These are phyloP conservation scores for Cyaniris semiargus DNA, from an alignment of 2,888 invertebrate species.

Conservation along the genomic window DNA sequence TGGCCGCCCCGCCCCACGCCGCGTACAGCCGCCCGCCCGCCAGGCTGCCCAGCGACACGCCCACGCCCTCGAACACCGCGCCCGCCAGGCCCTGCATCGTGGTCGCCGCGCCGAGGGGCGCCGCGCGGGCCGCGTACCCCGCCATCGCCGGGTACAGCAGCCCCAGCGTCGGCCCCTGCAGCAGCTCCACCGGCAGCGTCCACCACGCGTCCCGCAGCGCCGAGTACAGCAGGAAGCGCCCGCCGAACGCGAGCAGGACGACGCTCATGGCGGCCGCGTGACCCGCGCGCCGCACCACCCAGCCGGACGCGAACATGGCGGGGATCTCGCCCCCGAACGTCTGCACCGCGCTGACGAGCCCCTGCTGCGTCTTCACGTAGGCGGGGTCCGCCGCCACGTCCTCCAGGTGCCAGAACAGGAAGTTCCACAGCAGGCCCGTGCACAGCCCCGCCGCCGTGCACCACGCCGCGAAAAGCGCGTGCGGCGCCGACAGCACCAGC, in stretches of 20 bases:
- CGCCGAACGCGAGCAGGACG: constrained; percentile 88
- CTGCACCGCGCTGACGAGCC: constrained; percentile 87
- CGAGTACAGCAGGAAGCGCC: constrained; percentile 91
- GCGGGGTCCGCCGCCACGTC: constrained; percentile 81
- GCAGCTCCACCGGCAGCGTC: constrained; percentile 90
- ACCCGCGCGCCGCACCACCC: constrained; percentile 85
- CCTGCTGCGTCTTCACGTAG: constrained; percentile 87
- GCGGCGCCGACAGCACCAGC: constrained; percentile 83
- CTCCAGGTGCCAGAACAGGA: constrained; percentile 92
- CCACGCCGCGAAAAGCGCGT: constrained; percentile 89
- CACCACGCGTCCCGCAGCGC: constrained; percentile 89
- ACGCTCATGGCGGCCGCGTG: constrained; percentile 91
- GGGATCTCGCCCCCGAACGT: constrained; percentile 92
- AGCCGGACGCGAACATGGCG: constrained; percentile 90
- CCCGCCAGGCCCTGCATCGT: constrained; percentile 94
- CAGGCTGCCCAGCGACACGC: constrained; percentile 89
- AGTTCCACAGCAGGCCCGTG: constrained; percentile 93
- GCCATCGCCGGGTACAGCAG: constrained; percentile 94
- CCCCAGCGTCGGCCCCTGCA: constrained; percentile 94
- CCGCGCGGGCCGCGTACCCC: constrained; percentile 90
- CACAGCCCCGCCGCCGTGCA: constrained; percentile 90
- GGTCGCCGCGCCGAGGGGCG: constrained; percentile 91
- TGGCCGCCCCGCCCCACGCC: constrained; percentile 82
- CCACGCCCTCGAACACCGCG: constrained; percentile 92
- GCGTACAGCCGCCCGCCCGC: constrained; percentile 87